phyloP scores from a whole-genome alignment of 2,888 invertebrate species.

The Spisula solida region DNA sequence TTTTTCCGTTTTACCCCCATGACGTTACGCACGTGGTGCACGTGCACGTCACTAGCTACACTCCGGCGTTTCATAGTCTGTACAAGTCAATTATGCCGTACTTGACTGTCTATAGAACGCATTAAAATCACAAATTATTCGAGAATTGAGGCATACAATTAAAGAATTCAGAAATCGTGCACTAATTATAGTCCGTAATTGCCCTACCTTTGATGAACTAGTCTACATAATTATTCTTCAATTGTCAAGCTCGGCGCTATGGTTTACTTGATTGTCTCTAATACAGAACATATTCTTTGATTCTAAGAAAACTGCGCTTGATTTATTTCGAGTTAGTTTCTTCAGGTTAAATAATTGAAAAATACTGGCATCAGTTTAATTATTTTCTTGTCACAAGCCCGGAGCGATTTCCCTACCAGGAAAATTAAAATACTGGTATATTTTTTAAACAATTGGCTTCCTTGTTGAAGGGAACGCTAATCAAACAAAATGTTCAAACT shows the following conservation, averaged over 20 bases:
- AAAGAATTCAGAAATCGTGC: too few species aligned
- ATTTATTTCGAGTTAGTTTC: slow-evolving; percentile 19
- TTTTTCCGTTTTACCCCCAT: too few species aligned
- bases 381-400: background rate
- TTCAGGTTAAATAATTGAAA: slow-evolving; percentile 27
- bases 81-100: too few species aligned
- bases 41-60: too few species aligned
- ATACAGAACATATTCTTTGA: slow-evolving; percentile 14
- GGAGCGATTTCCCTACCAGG: background rate
- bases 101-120: too few species aligned
- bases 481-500: slow-evolving; percentile 35
- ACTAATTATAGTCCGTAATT: too few species aligned
- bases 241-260: background rate
- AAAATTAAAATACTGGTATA: slow-evolving; percentile 21
- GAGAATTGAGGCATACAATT: too few species aligned
- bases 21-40: too few species aligned
- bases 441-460: slow-evolving; percentile 34
- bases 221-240: background rate
- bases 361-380: background rate
- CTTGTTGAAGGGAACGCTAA: slow-evolving; percentile 20
- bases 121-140: too few species aligned
- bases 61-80: too few species aligned
- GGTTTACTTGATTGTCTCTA: slow-evolving; percentile 4
- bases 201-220: background rate
- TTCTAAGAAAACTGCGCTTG: slow-evolving; percentile 7